These are phyloP conservation scores for Sebastes itinus DNA, from an alignment of 2,797 vertebrate genomes.

Conservation along the genomic window DNA sequence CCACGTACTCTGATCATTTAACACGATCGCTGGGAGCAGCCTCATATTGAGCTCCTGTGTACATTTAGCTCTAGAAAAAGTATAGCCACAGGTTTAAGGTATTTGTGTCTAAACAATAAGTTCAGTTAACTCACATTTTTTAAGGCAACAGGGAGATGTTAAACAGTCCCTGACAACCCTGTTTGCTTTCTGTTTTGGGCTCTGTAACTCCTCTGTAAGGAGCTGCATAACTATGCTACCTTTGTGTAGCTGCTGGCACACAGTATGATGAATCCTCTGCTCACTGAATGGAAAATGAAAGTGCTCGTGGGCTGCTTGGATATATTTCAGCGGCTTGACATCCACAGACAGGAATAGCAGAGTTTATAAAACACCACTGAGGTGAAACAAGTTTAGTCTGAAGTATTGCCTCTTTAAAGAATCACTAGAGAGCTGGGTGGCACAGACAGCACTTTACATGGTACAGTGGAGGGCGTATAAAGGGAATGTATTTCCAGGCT, in stretches of 20 bases:
- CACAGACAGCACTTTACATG: not conserved
- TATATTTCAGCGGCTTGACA: conserved; percentile 15
- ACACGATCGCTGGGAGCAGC: not conserved
- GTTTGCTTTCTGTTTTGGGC: not conserved
- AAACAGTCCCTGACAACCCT: not conserved
- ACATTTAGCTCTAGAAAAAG: not conserved
- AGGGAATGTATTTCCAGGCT: conserved; percentile 16
- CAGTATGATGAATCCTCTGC: not conserved
- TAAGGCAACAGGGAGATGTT: not conserved
- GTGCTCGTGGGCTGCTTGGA: not conserved
- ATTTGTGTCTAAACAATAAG: not conserved
- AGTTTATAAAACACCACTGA: conserved; percentile 28
- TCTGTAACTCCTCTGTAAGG: not conserved
- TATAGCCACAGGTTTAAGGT: not conserved
- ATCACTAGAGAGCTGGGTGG: not conserved
- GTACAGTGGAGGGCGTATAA: not conserved
- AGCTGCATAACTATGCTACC: not conserved
- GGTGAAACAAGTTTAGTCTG: conserved; percentile 33
- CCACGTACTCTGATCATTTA: not conserved
- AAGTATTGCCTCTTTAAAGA: not conserved
- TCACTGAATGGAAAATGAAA: conserved; percentile 12
- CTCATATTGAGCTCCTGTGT: not conserved
- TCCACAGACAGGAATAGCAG: conserved; percentile 13
- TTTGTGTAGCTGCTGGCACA: not conserved
- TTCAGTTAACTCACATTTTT: not conserved